Evolutionary conservation across 2,797 vertebrate species (phyloP).

Genomic region (Sparus aurata): DNA sequence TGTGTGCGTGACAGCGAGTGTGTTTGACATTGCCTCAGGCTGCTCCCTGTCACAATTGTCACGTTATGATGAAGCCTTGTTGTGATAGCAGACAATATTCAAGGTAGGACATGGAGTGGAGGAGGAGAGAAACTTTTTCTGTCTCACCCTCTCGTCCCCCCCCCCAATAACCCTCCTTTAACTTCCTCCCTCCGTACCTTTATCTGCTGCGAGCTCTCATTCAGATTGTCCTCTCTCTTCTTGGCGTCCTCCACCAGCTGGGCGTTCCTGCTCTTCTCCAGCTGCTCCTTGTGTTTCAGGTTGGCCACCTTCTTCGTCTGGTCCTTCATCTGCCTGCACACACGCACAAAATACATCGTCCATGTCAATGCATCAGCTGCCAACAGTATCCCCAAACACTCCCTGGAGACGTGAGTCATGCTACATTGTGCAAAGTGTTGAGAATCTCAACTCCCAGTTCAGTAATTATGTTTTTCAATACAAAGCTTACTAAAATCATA

Average conservation of each 20-base stretch:
- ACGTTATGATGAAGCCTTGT: slow-evolving; percentile 70
- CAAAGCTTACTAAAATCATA: neutral
- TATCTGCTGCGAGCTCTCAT: slow-evolving; percentile 94
- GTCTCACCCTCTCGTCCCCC: neutral
- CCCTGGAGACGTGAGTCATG: neutral
- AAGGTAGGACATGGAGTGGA: slow-evolving; percentile 55
- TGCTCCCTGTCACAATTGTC: slow-evolving; percentile 76
- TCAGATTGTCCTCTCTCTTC: slow-evolving; percentile 93
- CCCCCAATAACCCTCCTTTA: neutral
- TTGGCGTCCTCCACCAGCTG: slow-evolving; percentile 94
- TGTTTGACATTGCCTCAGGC: slow-evolving; percentile 82
- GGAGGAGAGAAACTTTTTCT: slow-evolving; percentile 66
- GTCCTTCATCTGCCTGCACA: slow-evolving; percentile 94
- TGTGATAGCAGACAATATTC: slow-evolving; percentile 71
- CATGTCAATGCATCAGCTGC: neutral
- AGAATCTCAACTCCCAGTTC: neutral
- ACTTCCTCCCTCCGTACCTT: slow-evolving; percentile 77
- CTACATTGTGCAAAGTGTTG: neutral
- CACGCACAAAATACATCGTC: neutral
- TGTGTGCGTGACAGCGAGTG: slow-evolving; percentile 28
- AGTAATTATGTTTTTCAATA: neutral
- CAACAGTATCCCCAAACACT: neutral
- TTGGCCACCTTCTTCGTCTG: slow-evolving; percentile 96
- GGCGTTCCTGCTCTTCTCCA: slow-evolving; percentile 94
- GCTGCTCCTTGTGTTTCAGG: slow-evolving; percentile 95